These are phyloP conservation scores for Marmota monax DNA, from an alignment of 2,113 vertebrate genomes.

Conservation along the genomic window DNA sequence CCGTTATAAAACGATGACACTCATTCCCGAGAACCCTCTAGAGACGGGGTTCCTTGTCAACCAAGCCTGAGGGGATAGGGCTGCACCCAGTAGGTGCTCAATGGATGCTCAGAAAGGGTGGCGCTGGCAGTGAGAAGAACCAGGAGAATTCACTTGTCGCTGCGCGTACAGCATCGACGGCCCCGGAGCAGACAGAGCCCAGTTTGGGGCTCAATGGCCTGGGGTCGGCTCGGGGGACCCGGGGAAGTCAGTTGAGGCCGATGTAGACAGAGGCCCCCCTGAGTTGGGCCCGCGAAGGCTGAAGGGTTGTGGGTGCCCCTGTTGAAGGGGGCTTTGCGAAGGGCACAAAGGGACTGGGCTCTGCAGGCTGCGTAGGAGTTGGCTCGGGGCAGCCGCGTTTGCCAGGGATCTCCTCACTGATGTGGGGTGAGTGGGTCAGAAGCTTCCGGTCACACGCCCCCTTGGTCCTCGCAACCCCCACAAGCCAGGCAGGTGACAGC, in stretches of 20 bases:
- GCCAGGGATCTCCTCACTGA: neutral
- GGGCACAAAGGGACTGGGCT: neutral
- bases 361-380: conserved; percentile 18
- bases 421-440: neutral
- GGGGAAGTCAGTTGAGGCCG: neutral
- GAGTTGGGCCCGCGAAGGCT: too few relatives aligned
- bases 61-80: neutral
- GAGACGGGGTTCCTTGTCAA: neutral
- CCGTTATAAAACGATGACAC: neutral
- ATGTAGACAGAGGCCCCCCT: neutral
- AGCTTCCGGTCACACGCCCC: neutral
- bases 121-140: neutral
- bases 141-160: neutral
- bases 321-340: neutral
- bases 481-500: neutral
- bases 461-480: neutral
- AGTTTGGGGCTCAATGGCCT: neutral
- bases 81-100: neutral
- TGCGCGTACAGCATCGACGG: neutral
- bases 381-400: neutral
- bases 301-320: too few relatives aligned
- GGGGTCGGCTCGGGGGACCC: neutral
- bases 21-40: neutral
- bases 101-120: neutral
- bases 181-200: neutral